These are phyloP conservation scores for Parnassius smintheus DNA, from an alignment of 2,888 invertebrate genomes.

Conservation along the genomic window DNA sequence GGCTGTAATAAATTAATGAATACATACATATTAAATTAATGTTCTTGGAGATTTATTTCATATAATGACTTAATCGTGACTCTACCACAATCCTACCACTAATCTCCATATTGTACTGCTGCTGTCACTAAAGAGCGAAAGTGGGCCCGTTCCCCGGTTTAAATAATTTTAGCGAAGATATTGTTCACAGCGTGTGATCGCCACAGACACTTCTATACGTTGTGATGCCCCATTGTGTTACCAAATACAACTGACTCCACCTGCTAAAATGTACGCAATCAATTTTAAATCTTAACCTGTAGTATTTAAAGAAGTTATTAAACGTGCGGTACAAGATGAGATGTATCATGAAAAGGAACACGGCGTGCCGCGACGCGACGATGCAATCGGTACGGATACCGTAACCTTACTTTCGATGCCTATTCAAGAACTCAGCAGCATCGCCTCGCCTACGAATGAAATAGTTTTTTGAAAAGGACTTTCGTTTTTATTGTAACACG, in stretches of 20 bases:
- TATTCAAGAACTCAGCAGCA: slow-evolving; percentile 34
- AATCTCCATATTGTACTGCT: slow-evolving; percentile 28
- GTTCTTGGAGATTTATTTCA: no score
- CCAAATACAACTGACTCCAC: slow-evolving; percentile 19
- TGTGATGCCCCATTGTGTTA: slow-evolving; percentile 26
- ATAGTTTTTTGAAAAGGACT: slow-evolving; percentile 28
- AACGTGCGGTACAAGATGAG: neutral
- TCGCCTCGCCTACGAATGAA: slow-evolving; percentile 1
- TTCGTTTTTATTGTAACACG: slow-evolving; percentile 33
- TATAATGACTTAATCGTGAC: neutral
- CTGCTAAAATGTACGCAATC: slow-evolving; percentile 9
- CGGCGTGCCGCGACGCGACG: slow-evolving; percentile 14
- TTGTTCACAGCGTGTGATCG: slow-evolving; percentile 70
- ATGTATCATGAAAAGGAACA: slow-evolving; percentile 22
- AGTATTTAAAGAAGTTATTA: slow-evolving; percentile 7
- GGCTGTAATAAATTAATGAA: no score
- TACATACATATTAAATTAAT: no score
- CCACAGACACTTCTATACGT: slow-evolving; percentile 31
- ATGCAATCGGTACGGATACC: slow-evolving; percentile 31
- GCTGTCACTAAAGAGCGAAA: slow-evolving; percentile 61
- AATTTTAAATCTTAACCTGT: slow-evolving; percentile 7
- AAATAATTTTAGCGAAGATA: slow-evolving; percentile 73
- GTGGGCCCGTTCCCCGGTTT: slow-evolving; percentile 56
- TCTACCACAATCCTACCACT: neutral
- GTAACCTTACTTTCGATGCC: slow-evolving; percentile 43